A percentile compares a stretch with the other conserved stretches of the same genome.
phyloP scores from a whole-genome alignment of 1,140 invertebrate genomes.

The Pseudomyrmex concolor region DNA sequence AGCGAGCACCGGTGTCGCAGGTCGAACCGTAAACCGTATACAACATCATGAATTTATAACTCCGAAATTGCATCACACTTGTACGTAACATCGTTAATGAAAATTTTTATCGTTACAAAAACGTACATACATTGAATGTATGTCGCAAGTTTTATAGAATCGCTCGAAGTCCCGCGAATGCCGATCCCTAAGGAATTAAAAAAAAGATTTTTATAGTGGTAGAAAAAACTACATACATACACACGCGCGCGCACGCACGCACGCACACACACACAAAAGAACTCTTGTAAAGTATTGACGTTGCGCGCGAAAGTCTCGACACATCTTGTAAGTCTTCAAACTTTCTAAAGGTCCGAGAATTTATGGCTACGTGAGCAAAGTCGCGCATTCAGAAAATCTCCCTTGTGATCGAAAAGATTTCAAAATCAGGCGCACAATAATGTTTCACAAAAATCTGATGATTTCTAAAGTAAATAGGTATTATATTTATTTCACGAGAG shows the following conservation, averaged over 20 bases:
- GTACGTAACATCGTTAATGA: background rate
- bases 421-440: background rate
- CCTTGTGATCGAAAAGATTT: constrained; percentile 17
- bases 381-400: constrained; percentile 31
- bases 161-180: constrained; percentile 10
- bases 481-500: too few relatives aligned
- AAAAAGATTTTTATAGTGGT: constrained; percentile 24
- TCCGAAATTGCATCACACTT: background rate
- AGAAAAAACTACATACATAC: background rate
- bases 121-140: background rate
- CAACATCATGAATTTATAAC: background rate
- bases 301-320: constrained; percentile 15
- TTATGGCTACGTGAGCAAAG: constrained; percentile 23
- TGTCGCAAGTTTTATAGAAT: constrained; percentile 2
- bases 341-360: constrained; percentile 41
- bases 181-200: constrained; percentile 28
- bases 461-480: too few relatives aligned
- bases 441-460: too few relatives aligned
- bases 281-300: constrained; percentile 46
- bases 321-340: constrained; percentile 51
- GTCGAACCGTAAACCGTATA: constrained; percentile 8
- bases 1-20: background rate
- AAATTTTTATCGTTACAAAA: background rate
- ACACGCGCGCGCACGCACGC: background rate
- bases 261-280: constrained; percentile 1